Evolutionary conservation across 2,888 invertebrate genomes (phyloP).

Genomic region (Volucella inflata): DNA sequence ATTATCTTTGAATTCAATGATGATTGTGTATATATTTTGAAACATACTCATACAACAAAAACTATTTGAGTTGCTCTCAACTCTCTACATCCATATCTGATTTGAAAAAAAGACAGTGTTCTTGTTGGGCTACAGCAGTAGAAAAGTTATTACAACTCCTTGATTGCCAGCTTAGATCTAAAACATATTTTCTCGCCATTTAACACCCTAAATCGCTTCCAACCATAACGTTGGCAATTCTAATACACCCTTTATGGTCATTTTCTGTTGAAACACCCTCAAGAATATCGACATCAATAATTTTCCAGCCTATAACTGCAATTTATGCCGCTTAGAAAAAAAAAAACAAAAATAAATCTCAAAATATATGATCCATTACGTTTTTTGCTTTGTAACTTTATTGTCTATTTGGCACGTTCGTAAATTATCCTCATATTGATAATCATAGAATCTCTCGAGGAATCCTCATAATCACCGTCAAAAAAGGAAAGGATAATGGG

Average conservation of each 20-base stretch:
- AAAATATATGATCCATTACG: constrained; percentile 20
- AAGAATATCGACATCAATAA: constrained; percentile 1
- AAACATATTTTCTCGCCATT: too few species aligned
- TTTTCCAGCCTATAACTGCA: neutral
- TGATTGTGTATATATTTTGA: too few species aligned
- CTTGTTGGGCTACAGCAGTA: too few species aligned
- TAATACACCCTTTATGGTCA: neutral
- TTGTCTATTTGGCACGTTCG: neutral
- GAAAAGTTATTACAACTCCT: too few species aligned
- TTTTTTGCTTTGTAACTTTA: constrained; percentile 3
- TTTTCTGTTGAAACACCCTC: neutral
- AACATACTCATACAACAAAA: too few species aligned
- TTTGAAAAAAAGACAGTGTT: too few species aligned
- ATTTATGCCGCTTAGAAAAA: constrained; percentile 20
- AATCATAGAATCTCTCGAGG: constrained; percentile 34
- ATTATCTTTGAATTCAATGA: too few species aligned
- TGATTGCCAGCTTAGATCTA: too few species aligned
- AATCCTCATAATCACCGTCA: constrained; percentile 45
- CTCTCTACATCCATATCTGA: too few species aligned
- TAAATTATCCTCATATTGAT: constrained; percentile 40
- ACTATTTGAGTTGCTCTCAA: too few species aligned
- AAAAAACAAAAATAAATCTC: constrained; percentile 4
- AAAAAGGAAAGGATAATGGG: neutral
- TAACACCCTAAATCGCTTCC: too few species aligned
- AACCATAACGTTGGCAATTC: too few species aligned